Evolutionary conservation across 2,113 vertebrate species (phyloP).

Genomic region (Myotis yumanensis): DNA sequence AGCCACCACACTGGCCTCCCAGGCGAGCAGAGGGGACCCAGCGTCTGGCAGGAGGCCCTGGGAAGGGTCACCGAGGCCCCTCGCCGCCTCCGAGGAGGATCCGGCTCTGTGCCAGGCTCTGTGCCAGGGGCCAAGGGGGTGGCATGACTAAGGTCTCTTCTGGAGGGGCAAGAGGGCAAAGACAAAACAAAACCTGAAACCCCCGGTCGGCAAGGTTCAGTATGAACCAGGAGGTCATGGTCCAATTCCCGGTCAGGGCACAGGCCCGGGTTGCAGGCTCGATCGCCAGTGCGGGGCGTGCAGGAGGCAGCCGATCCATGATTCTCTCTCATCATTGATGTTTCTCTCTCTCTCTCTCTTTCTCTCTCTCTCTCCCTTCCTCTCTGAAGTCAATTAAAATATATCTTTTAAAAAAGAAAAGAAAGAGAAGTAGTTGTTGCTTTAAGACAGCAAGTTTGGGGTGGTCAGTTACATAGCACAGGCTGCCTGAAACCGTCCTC

Average conservation of each 20-base stretch:
- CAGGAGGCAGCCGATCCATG: too few species aligned
- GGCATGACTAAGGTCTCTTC: background rate
- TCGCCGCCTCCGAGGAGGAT: fast-evolving
- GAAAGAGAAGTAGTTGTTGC: background rate
- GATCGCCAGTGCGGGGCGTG: too few species aligned
- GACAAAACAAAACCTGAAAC: background rate
- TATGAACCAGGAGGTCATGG: too few species aligned
- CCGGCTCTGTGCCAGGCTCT: background rate
- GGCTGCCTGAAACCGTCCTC: fast-evolving
- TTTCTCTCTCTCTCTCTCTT: too few species aligned
- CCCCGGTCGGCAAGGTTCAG: background rate
- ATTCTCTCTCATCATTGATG: too few species aligned
- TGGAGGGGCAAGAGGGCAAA: background rate
- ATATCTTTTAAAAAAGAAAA: too few species aligned
- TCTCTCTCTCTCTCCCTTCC: too few species aligned
- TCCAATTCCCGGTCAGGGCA: too few species aligned
- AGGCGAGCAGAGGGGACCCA: background rate
- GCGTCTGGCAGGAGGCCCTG: fast-evolving
- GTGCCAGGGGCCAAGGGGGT: fast-evolving
- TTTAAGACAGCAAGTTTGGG: background rate
- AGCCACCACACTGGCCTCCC: background rate
- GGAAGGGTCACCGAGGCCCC: fast-evolving
- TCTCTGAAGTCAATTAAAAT: too few species aligned
- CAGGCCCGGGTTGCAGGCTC: too few species aligned
- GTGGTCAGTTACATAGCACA: background rate